A percentile compares a stretch with the other conserved stretches of the same genome.
These are phyloP conservation scores for Sylvicapra grimmia DNA, from an alignment of 2,113 vertebrate genomes.

Conservation along the genomic window DNA sequence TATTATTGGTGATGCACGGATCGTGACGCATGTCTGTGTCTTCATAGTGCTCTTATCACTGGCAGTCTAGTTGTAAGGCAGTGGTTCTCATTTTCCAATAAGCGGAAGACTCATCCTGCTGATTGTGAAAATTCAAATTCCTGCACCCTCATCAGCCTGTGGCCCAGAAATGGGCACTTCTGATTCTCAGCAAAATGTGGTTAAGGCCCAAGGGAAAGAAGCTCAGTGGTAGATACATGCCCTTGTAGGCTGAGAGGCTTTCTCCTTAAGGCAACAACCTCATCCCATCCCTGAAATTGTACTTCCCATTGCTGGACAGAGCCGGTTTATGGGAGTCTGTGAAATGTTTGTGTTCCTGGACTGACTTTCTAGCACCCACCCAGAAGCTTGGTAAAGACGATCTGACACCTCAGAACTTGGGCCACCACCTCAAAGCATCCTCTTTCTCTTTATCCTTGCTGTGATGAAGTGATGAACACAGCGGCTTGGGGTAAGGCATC, in stretches of 20 bases:
- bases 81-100: neutral
- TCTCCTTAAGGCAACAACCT: neutral
- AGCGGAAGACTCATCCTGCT: neutral
- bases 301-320: neutral
- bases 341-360: neutral
- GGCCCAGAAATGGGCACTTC: neutral
- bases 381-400: neutral
- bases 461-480: neutral
- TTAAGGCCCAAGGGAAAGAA: neutral
- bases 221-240: rapidly evolving
- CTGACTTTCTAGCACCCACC: neutral
- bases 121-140: neutral
- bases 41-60: neutral
- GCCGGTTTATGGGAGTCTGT: neutral
- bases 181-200: neutral
- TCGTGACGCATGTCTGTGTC: neutral
- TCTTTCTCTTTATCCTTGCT: neutral
- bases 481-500: neutral
- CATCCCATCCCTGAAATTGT: no score
- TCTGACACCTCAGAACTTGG: neutral
- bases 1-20: neutral
- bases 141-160: no score
- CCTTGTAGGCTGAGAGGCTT: no score
- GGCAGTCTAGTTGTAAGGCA: neutral
- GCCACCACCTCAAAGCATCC: neutral